Percentiles rank a stretch among this genome's conserved stretches.
These are phyloP conservation scores for Pecten maximus DNA, from an alignment of 2,888 invertebrate genomes.

Conservation along the genomic window DNA sequence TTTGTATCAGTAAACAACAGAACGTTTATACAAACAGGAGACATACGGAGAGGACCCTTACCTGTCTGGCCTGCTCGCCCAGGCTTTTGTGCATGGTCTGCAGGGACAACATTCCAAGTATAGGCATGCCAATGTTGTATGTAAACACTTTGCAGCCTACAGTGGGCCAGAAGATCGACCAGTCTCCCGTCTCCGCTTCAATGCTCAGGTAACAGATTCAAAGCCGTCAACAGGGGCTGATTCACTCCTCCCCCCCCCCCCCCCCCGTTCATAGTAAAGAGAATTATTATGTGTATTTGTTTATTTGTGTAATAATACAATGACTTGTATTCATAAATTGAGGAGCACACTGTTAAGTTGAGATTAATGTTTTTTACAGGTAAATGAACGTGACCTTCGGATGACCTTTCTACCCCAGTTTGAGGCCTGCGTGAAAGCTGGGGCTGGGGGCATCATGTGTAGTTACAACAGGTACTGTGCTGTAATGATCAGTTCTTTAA, in stretches of 20 bases:
- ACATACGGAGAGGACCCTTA: slow-evolving; percentile 79
- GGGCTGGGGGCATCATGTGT: slow-evolving; percentile 76
- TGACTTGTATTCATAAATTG: neutral
- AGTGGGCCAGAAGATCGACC: slow-evolving; percentile 78
- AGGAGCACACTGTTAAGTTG: slow-evolving; percentile 49
- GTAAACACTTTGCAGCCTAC: slow-evolving; percentile 79
- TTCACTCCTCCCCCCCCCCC: no score
- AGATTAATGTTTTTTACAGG: slow-evolving; percentile 57
- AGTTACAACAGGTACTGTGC: slow-evolving; percentile 74
- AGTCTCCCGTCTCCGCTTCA: slow-evolving; percentile 63
- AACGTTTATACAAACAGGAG: slow-evolving; percentile 63
- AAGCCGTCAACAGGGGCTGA: no score
- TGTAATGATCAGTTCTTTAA: neutral
- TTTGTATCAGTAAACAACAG: neutral
- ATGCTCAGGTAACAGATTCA: slow-evolving; percentile 70
- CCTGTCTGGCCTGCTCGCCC: slow-evolving; percentile 68
- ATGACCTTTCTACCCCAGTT: slow-evolving; percentile 78
- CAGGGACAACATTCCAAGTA: slow-evolving; percentile 73
- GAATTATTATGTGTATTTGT: no score
- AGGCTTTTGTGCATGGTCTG: slow-evolving; percentile 72
- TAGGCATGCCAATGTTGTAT: slow-evolving; percentile 72
- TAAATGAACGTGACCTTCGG: slow-evolving; percentile 72
- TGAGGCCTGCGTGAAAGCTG: slow-evolving; percentile 73
- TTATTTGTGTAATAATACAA: neutral
- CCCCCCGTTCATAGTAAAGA: no score